Conservation (phyloP, 2,113 vertebrate genomes). For the Anguilla rostrata region DNA sequence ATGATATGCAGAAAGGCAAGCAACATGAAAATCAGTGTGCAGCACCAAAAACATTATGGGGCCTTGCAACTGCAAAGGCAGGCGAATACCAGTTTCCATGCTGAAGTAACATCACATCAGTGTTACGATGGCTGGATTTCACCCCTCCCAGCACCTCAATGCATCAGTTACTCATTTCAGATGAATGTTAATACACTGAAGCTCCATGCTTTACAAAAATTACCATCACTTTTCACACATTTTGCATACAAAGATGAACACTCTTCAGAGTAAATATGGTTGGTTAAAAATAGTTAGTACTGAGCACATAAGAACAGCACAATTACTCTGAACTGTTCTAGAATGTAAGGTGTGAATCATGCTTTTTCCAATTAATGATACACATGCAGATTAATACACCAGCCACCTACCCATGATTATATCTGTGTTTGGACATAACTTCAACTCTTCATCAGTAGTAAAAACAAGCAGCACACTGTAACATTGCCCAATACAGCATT, state of each 20-base stretch:
- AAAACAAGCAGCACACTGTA: conserved; percentile 78
- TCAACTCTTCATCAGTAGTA: conserved; percentile 79
- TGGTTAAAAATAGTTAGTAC: conserved; percentile 10
- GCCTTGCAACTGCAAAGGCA: neutral
- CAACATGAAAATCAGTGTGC: conserved; percentile 7
- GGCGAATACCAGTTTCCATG: conserved; percentile 13
- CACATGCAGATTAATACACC: conserved; percentile 78
- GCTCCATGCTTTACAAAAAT: conserved; percentile 40
- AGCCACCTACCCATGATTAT: conserved; percentile 80
- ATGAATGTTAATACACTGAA: neutral
- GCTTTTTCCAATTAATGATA: conserved; percentile 66
- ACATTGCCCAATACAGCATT: conserved; percentile 20
- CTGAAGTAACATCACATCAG: conserved; percentile 1
- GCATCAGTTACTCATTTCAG: neutral
- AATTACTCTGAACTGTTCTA: conserved; percentile 77
- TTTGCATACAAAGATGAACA: conserved; percentile 8
- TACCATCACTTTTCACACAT: conserved; percentile 30
- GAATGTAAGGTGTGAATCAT: conserved; percentile 76
- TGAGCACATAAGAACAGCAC: neutral
- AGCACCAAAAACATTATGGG: neutral
- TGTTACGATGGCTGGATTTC: conserved; percentile 14
- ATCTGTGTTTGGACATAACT: conserved; percentile 67
- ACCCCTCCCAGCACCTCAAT: neutral
- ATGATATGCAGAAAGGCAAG: conserved; percentile 18
- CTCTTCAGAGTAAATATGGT: neutral